Evolutionary conservation across 2,797 vertebrate genomes (phyloP).

Genomic region (Sylvia borin): DNA sequence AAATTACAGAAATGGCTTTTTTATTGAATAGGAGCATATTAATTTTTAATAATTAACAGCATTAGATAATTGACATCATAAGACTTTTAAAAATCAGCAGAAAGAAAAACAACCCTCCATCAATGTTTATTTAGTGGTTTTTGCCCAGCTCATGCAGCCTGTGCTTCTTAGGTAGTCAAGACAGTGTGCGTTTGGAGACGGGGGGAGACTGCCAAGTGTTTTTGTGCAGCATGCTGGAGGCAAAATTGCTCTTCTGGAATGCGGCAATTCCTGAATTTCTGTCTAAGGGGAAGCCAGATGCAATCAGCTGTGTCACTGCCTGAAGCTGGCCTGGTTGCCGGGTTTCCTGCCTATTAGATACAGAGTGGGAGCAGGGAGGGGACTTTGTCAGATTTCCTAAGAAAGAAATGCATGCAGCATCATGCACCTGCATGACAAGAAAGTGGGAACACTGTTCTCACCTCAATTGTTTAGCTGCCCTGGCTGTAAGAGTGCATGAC

Average conservation of each 20-base stretch:
- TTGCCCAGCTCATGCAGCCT: not conserved
- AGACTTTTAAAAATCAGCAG: not conserved
- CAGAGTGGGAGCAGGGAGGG: not conserved
- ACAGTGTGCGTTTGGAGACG: not conserved
- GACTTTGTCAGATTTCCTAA: fast-evolving
- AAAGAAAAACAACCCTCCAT: not conserved
- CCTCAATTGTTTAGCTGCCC: not conserved
- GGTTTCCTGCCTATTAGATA: not conserved
- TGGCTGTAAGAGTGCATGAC: not conserved
- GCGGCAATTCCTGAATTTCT: constrained; percentile 37
- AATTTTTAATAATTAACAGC: not conserved
- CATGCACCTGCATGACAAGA: not conserved
- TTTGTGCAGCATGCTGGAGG: not conserved
- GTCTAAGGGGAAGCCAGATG: not conserved
- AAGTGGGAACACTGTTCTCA: not conserved
- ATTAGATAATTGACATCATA: not conserved
- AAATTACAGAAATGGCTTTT: not conserved
- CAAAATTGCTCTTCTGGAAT: constrained; percentile 36
- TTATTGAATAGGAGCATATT: not conserved
- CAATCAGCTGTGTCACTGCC: not conserved
- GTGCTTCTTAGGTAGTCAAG: not conserved
- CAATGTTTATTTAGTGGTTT: not conserved
- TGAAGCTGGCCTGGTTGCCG: not conserved
- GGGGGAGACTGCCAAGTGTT: not conserved
- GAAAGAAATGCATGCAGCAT: not conserved